phyloP scores from a whole-genome alignment of 2,797 vertebrate species.

The Ptychobarbus kaznakovi region DNA sequence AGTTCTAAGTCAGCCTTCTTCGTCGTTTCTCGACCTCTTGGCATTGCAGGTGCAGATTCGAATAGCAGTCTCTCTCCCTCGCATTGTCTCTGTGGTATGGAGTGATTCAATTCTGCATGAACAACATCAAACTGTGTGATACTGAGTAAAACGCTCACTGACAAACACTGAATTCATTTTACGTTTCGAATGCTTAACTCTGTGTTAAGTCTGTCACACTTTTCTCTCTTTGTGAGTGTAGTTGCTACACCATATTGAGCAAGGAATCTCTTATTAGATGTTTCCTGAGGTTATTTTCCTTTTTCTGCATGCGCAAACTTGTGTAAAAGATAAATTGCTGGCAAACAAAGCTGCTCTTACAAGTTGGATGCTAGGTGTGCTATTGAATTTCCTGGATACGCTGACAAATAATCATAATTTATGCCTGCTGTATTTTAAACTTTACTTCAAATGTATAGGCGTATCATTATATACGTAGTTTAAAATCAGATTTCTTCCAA shows the following conservation, averaged over 20 bases:
- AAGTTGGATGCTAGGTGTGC: neutral
- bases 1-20: slow-evolving; percentile 92
- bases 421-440: neutral
- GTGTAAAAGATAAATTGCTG: slow-evolving; percentile 65
- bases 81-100: slow-evolving; percentile 22
- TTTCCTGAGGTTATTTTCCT: neutral
- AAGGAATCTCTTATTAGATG: neutral
- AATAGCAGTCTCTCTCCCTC: slow-evolving; percentile 71
- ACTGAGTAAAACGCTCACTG: slow-evolving; percentile 45
- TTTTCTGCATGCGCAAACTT: neutral
- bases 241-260: neutral
- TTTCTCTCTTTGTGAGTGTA: neutral
- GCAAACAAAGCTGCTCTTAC: slow-evolving; percentile 72
- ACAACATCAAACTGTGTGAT: slow-evolving; percentile 51
- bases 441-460: neutral
- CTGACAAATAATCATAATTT: neutral
- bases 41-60: slow-evolving; percentile 92
- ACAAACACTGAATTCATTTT: neutral
- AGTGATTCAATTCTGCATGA: slow-evolving; percentile 50
- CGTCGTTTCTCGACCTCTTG: slow-evolving; percentile 94
- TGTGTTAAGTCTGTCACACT: neutral
- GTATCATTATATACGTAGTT: neutral
- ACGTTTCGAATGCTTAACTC: neutral
- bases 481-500: neutral
- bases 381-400: neutral